Percentiles rank a stretch among this genome's conserved stretches.
These are phyloP conservation scores for Agriopis aurantiaria DNA, from an alignment of 2,888 invertebrate genomes.

Conservation along the genomic window DNA sequence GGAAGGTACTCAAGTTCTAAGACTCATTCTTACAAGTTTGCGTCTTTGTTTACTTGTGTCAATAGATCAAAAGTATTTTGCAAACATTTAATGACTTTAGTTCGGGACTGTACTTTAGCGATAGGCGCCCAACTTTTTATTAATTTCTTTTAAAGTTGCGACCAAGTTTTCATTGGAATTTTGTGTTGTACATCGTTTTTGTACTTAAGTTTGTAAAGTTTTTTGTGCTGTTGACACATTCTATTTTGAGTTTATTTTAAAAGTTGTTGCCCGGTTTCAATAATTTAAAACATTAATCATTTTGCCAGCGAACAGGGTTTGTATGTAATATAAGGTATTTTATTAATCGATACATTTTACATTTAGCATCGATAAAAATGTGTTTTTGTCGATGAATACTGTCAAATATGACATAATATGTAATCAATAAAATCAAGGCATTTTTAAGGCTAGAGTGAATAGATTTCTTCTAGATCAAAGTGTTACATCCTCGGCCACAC, in stretches of 20 bases:
- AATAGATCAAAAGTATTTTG: conserved; percentile 42
- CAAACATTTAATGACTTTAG: conserved; percentile 36
- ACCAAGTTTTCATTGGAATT: conserved; percentile 25
- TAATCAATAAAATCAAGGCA: too few relatives aligned
- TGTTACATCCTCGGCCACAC: too few relatives aligned
- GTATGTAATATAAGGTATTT: too few relatives aligned
- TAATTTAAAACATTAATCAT: too few relatives aligned
- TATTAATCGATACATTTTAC: too few relatives aligned
- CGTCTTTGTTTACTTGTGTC: conserved; percentile 49
- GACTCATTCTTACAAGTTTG: conserved; percentile 47
- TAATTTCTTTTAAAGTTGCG: conserved; percentile 40
- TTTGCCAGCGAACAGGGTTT: too few relatives aligned
- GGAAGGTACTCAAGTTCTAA: background rate
- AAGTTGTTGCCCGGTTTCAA: background rate
- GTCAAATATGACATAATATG: too few relatives aligned
- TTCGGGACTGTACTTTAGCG: conserved; percentile 37
- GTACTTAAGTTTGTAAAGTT: background rate
- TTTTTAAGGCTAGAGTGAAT: too few relatives aligned
- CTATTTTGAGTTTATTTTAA: background rate
- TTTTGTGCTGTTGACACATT: conserved; percentile 3
- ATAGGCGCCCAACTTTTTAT: conserved; percentile 41
- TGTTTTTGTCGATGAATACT: too few relatives aligned
- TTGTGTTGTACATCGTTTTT: background rate
- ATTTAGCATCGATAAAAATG: too few relatives aligned
- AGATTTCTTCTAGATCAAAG: too few relatives aligned